Evolutionary conservation across 1,140 invertebrate species (phyloP), one percentile per base, ranked within the genome.

Genomic region (Chelonus insularis): DNA sequence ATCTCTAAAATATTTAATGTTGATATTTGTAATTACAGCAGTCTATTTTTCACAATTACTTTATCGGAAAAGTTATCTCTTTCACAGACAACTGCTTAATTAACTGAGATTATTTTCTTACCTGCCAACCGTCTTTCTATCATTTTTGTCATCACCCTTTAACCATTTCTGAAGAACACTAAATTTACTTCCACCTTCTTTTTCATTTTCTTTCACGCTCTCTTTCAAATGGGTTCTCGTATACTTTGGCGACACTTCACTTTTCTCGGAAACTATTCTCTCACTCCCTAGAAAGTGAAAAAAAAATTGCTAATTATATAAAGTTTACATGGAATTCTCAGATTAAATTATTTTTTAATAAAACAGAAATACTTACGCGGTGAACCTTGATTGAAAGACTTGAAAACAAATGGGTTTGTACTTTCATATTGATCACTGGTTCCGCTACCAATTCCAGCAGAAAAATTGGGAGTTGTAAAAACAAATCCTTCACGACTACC

Each of bases 91-190:
- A 29, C 25, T 29, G 3, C 25, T 29, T 29, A 34, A 34, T 34
- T 34, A 11, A 6, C 32, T 34, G 32, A 34, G 32, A 34, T 11
- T 34, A 11, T 0, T 68, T 58, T 32, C 16, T 56, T 71, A 85
- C 83, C 79, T 80, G 62, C 76, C 76, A 14, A 79, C 80, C 60
- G 73, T 75, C 68, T 72, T 81, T 25, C 75, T 78, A 34, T 83
- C 82, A 1, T 72, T 69, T 61, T 83, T 81, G 18, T 83, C 78
- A 32, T 89, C 88, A 11, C 86, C 84, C 65, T 87, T 86, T 41
- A 91, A 81, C 89, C 89, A 91, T 63, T 90, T 90, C 56, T 89
- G 88, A 8, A 89, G 67, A 11, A 86, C 86, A 62, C 85, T 86
- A 62, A 89, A 83, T 73, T 88, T 89, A 43, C 82, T 82, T 41